Evolutionary conservation across 2,797 vertebrate genomes (phyloP).

Genomic region (Chelon labrosus): DNA sequence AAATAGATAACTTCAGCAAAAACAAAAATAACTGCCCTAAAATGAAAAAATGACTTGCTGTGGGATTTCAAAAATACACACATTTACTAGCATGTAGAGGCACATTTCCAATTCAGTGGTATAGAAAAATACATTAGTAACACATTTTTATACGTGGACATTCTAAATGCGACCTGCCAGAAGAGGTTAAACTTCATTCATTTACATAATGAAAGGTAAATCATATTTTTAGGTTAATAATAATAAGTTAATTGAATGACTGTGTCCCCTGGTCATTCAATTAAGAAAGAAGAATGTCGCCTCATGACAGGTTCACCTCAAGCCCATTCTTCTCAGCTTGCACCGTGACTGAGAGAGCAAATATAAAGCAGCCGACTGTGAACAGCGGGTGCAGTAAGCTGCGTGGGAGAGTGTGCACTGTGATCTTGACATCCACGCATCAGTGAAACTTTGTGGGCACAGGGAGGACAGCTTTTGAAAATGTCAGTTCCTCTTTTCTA

Average conservation of each 20-base stretch:
- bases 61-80: not conserved
- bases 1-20: slow-evolving; percentile 30
- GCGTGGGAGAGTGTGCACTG: slow-evolving; percentile 68
- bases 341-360: slow-evolving; percentile 46
- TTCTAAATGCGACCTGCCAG: not conserved
- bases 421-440: slow-evolving; percentile 76
- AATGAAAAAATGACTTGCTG: not conserved
- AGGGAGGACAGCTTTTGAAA: slow-evolving; percentile 77
- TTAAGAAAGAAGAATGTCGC: slow-evolving; percentile 9
- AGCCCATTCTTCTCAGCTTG: slow-evolving; percentile 19
- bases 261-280: not conserved
- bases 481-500: slow-evolving; percentile 82
- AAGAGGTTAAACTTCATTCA: not conserved
- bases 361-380: slow-evolving; percentile 61
- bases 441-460: slow-evolving; percentile 72
- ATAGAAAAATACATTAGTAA: too few relatives aligned
- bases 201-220: not conserved
- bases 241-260: too few relatives aligned
- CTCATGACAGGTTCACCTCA: slow-evolving; percentile 29
- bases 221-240: not conserved
- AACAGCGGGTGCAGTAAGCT: slow-evolving; percentile 51
- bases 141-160: too few relatives aligned
- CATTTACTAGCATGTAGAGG: not conserved
- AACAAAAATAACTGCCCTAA: slow-evolving; percentile 25
- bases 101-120: too few relatives aligned